Base-by-base conservation (phyloP, 2,888 invertebrate species). In the Lucinisca nassula region DNA sequence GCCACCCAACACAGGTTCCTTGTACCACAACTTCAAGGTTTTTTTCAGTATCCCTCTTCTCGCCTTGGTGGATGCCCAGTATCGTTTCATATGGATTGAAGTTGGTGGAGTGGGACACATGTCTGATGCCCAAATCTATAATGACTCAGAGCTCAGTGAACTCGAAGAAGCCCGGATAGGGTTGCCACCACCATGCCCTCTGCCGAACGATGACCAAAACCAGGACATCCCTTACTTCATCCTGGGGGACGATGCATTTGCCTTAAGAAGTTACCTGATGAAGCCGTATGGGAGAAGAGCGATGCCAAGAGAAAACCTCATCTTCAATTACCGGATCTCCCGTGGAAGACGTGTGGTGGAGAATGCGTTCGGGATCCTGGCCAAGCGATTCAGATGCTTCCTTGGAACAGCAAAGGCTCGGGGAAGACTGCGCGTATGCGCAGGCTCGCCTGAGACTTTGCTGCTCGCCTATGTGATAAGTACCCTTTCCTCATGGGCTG, bases 1-100 rank as follows among this genome's bases (percentile, higher is more conserved):
- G 73, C 85, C 90, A 67, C 30, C 72, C 14, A 55, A 85, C 70
- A 77, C 67, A 37, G 89, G 78, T 70, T 72, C 81, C 17, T 2
- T 82, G 61, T 85, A 80, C 70, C 74, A 79, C 78, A 88, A 88
- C 58, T 86, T 84, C 76, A 90, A 86, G 51, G 78, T 73, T n/a
- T 82, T 82, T 40, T 87, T 80, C 58, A 45, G 45, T 45, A 79
- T 79, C 21, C 79, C 79, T 0, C 4, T 79, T 14, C 79, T 79
- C 12, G 79, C 79, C 12, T 49, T 73, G 37, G 73, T 79, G 8
- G 67, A 79, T 58, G 79, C 40, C n/a, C 51, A 79, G 38, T 79
- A 79, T 40, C 49, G 51, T 51, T 80, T 72, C 72, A 70, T 79
- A 70, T 79, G 79, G 67, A 79, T 79, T 79, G 79, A 79, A 70